Evolutionary conservation across 1,140 invertebrate genomes (phyloP), one percentile per base, ranked within the genome.

Genomic region (Tetranychus cinnabarinus): DNA sequence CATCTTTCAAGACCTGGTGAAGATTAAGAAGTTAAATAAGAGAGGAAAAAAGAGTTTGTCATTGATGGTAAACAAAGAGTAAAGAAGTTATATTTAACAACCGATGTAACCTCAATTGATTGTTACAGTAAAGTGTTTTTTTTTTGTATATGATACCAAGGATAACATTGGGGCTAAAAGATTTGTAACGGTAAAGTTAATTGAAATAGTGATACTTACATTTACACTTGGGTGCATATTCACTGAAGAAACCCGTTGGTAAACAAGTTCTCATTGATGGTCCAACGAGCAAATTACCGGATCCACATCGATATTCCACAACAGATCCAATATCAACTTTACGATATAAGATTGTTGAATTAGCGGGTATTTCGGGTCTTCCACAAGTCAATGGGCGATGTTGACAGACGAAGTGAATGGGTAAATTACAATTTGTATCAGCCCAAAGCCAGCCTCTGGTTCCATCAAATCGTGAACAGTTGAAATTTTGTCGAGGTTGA

Each of bases 401-500:
- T 74, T 93, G 88, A 69, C 89, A 93, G 63, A 93, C 91, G 72
- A 84, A 92, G 74, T 92, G 90, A 34, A 91, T 75, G 63, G 80
- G 79, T 5, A 82, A 79, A 61, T 82, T 81, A 72, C 89, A 93
- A 70, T 89, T 84, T 13, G 87, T 91, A 68, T 90, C 87, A 1
- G 85, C 87, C 89, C 89, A 93, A 0, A 93, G 78, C 88, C 88
- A 93, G 12, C 88, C 88, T 71, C 87, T 88, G 66, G 84, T 84
- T 62, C 88, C 88, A 70, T 92, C 88, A 70, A 88, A 92, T 47
- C 87, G 72, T 3, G 88, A 86, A 69, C 89, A 93, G 65, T 87
- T 84, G 58, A 88, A 85, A 61, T 80, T 80, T 1, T 81, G 83
- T 5, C 84, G 83, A 0, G 85, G 85, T 46, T 85, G 72, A 73